These are phyloP conservation scores for Illadopsis cleaveri DNA, from an alignment of 2,113 vertebrate genomes.

Conservation along the genomic window DNA sequence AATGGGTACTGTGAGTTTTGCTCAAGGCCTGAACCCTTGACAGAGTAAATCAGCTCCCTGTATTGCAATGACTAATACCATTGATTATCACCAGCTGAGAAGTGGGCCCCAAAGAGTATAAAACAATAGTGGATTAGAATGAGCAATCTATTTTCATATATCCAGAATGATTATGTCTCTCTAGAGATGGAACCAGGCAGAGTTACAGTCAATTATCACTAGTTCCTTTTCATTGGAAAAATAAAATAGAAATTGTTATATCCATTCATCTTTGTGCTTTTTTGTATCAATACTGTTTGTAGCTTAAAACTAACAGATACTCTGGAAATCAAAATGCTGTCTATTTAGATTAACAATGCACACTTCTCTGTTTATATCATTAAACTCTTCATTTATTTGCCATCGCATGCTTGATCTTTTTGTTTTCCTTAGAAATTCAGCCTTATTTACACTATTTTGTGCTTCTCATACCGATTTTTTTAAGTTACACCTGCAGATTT, in stretches of 20 bases:
- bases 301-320: not conserved
- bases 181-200: constrained; percentile 15
- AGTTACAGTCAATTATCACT: constrained; percentile 36
- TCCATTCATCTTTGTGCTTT: not conserved
- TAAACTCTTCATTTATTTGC: not conserved
- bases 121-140: constrained; percentile 45
- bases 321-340: not conserved
- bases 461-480: constrained; percentile 72
- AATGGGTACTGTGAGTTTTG: not conserved
- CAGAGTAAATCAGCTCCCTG: not conserved
- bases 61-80: constrained; percentile 8
- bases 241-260: not conserved
- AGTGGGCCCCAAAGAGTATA: constrained; percentile 19
- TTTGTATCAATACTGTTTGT: not conserved
- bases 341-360: not conserved
- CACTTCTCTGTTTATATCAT: not conserved
- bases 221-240: constrained; percentile 24
- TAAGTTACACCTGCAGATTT: constrained; percentile 84
- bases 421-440: constrained; percentile 46
- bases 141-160: constrained; percentile 64
- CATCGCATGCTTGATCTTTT: constrained; percentile 8
- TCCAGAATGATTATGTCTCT: constrained; percentile 52
- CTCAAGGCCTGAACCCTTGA: not conserved
- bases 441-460: constrained; percentile 69
- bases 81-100: constrained; percentile 27